These are phyloP conservation scores for Linepithema humile DNA, from an alignment of 1,140 invertebrate species.

Conservation along the genomic window DNA sequence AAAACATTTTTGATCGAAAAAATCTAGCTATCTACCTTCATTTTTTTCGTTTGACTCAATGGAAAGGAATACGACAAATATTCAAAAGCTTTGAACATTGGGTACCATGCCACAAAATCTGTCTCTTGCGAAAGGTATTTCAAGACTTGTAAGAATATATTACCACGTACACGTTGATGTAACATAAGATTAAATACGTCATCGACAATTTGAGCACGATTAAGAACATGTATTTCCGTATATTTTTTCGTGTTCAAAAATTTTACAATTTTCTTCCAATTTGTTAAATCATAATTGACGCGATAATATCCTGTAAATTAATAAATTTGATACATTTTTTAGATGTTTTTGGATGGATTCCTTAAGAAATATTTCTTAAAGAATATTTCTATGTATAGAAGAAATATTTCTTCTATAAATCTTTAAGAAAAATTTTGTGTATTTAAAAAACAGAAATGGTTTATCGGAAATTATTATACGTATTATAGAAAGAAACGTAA, in stretches of 20 bases:
- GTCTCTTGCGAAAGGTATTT: background rate
- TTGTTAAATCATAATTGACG: no score
- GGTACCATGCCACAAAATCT: constrained; percentile 52
- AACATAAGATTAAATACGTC: background rate
- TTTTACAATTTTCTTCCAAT: no score
- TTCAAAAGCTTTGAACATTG: constrained; percentile 56
- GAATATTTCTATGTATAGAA: no score
- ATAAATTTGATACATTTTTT: background rate
- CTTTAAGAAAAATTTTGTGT: no score
- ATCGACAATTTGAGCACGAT: no score
- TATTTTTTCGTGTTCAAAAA: background rate
- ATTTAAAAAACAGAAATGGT: no score
- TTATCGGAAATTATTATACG: no score
- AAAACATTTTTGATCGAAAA: background rate
- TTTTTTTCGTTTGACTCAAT: background rate
- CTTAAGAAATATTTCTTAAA: background rate
- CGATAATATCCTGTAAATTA: background rate
- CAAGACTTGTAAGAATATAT: background rate
- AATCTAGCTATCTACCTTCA: background rate
- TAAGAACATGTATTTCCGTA: no score
- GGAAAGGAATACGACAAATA: background rate
- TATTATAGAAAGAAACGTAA: background rate
- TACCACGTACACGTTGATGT: no score
- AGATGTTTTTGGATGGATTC: constrained; percentile 66
- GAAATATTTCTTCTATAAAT: no score